Conservation (phyloP, 30 jellyfish, hydroid and myxozoan genomes). For the Hydractinia echinata region DNA sequence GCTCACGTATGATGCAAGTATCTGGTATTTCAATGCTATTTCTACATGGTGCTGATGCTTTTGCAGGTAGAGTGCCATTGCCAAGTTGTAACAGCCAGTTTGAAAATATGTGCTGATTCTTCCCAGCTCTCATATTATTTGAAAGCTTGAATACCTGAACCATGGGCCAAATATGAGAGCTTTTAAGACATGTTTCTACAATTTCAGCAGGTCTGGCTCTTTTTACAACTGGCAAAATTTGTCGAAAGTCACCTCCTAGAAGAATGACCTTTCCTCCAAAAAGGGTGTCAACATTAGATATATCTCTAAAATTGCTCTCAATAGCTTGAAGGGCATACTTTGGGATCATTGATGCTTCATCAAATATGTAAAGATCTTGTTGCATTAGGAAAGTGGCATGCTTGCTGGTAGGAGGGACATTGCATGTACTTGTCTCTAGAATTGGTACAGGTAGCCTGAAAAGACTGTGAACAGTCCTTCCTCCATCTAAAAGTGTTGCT, state of each 20-base stretch:
- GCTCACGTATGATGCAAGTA: not conserved
- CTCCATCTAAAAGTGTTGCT: no score
- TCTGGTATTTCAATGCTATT: slow-evolving; percentile 18
- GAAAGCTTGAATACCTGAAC: slow-evolving; percentile 2
- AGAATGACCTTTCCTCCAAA: slow-evolving; percentile 31
- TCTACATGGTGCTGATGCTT: not conserved
- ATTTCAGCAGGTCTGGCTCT: no score
- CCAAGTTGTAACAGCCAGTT: not conserved
- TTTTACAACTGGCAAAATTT: no score
- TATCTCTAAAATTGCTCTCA: not conserved
- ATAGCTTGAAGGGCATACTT: slow-evolving; percentile 28
- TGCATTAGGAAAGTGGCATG: not conserved
- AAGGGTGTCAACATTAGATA: slow-evolving; percentile 12
- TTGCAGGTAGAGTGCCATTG: slow-evolving; percentile 21
- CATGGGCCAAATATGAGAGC: slow-evolving; percentile 3
- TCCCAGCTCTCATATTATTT: slow-evolving; percentile 26
- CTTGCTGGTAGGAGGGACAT: not conserved
- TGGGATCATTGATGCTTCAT: slow-evolving; percentile 52
- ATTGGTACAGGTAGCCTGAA: no score
- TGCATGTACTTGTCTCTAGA: no score
- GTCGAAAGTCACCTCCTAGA: no score
- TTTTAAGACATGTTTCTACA: no score
- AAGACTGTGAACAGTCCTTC: no score
- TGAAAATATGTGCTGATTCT: not conserved
- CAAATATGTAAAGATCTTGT: slow-evolving; percentile 32